Conservation (phyloP, 2,888 invertebrate genomes). For the Melinaea menophilus region DNA sequence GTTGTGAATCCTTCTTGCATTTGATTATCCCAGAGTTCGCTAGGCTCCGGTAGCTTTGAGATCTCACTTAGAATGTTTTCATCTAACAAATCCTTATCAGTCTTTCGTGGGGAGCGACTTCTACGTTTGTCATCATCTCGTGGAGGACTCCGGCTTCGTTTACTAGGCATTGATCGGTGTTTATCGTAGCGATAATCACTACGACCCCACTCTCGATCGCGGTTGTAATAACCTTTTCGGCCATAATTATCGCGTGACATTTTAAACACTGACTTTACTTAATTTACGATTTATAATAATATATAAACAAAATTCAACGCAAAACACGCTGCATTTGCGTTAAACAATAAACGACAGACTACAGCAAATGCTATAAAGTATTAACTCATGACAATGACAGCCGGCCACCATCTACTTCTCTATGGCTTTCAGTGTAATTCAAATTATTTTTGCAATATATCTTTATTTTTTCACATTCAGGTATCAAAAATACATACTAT, state of each 20-base stretch:
- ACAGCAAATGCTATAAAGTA: neutral
- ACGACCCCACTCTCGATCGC: slow-evolving; percentile 44
- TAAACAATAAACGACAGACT: neutral
- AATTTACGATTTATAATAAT: slow-evolving; percentile 3
- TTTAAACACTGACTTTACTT: slow-evolving; percentile 9
- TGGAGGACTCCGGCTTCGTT: slow-evolving; percentile 53
- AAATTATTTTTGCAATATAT: neutral
- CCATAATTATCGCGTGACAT: slow-evolving; percentile 38
- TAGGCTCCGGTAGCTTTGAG: slow-evolving; percentile 65
- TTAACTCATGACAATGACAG: slow-evolving; percentile 1
- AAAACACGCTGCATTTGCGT: slow-evolving; percentile 6
- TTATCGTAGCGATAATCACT: slow-evolving; percentile 42
- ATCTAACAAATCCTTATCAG: slow-evolving; percentile 60
- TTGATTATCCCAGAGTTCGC: slow-evolving; percentile 66
- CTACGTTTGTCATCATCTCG: slow-evolving; percentile 45
- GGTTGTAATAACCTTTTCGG: slow-evolving; percentile 33
- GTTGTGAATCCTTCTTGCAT: slow-evolving; percentile 46
- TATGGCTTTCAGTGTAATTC: neutral
- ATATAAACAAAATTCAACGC: slow-evolving; percentile 6
- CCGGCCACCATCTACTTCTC: neutral
- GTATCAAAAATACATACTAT: too few relatives aligned
- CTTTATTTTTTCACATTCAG: neutral
- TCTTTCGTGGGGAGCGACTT: slow-evolving; percentile 60
- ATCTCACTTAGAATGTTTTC: slow-evolving; percentile 69
- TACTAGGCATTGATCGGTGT: slow-evolving; percentile 40